Evolutionary conservation across 1,140 invertebrate species (phyloP).

Genomic region (Calliopsis andreniformis): DNA sequence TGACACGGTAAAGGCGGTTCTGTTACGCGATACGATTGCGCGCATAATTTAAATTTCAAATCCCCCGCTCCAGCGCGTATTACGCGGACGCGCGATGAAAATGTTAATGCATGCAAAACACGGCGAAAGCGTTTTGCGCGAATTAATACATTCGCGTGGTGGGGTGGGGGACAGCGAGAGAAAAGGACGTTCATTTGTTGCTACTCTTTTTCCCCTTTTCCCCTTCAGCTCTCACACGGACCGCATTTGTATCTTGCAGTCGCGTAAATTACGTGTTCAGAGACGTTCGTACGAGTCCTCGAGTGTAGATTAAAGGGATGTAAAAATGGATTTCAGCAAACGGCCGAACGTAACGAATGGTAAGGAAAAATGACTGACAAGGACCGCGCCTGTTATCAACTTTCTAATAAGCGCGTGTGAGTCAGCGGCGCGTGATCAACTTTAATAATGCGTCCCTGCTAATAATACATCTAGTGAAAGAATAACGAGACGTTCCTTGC

Average conservation of each 20-base stretch:
- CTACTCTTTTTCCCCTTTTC: background rate
- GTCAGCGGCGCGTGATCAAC: background rate
- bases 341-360: background rate
- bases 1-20: constrained; percentile 60
- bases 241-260: background rate
- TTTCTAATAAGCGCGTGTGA: constrained; percentile 9
- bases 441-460: background rate
- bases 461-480: constrained; percentile 5
- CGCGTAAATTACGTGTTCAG: background rate
- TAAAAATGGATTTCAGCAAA: constrained; percentile 39
- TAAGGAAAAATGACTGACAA: constrained; percentile 16
- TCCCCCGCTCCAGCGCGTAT: constrained; percentile 23
- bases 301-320: constrained; percentile 27
- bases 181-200: background rate
- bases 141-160: constrained; percentile 46
- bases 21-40: constrained; percentile 41
- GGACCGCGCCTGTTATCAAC: constrained; percentile 21
- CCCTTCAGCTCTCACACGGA: too few species aligned
- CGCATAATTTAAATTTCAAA: constrained; percentile 61
- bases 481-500: background rate
- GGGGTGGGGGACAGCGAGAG: too few species aligned
- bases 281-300: constrained; percentile 6
- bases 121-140: constrained; percentile 4
- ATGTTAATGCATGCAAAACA: constrained; percentile 47
- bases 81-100: constrained; percentile 38